These are phyloP conservation scores for Paedocypris micromegethes DNA, from an alignment of 2,797 vertebrate genomes.

Conservation along the genomic window DNA sequence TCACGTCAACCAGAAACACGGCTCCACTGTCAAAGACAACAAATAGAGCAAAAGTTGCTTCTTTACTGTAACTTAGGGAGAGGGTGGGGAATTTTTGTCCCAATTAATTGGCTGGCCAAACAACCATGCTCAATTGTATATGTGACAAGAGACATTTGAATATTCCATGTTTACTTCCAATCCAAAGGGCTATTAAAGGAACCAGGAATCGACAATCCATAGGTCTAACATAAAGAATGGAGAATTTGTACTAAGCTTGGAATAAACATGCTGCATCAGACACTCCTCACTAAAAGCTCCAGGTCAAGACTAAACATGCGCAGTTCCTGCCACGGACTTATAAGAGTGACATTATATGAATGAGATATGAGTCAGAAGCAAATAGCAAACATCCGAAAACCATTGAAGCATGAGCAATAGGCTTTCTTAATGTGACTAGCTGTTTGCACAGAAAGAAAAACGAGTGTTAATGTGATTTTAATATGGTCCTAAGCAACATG, in stretches of 20 bases:
- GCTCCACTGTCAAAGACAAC: conserved; percentile 10
- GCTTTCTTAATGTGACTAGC: background rate
- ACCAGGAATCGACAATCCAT: too few relatives aligned
- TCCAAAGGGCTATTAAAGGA: too few relatives aligned
- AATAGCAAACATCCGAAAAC: conserved; percentile 3
- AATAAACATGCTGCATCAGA: background rate
- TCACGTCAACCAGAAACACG: conserved; percentile 11
- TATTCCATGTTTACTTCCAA: too few relatives aligned
- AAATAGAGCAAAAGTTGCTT: conserved; percentile 6
- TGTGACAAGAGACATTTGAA: too few relatives aligned
- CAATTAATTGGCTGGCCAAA: too few relatives aligned
- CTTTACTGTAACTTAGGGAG: conserved; percentile 1
- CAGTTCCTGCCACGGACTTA: conserved; percentile 1
- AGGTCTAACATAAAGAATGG: too few relatives aligned
- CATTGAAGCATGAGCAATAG: background rate
- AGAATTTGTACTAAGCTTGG: too few relatives aligned
- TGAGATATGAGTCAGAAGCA: conserved; percentile 9
- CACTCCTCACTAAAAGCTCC: conserved; percentile 25
- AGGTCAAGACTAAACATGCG: conserved; percentile 26
- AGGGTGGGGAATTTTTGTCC: too few relatives aligned
- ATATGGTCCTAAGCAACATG: too few relatives aligned
- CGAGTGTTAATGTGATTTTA: background rate
- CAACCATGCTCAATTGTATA: too few relatives aligned
- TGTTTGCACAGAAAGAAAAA: conserved; percentile 10
- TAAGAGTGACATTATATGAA: conserved; percentile 5